phyloP scores from a whole-genome alignment of 1,140 invertebrate species.

The Lycorma delicatula region DNA sequence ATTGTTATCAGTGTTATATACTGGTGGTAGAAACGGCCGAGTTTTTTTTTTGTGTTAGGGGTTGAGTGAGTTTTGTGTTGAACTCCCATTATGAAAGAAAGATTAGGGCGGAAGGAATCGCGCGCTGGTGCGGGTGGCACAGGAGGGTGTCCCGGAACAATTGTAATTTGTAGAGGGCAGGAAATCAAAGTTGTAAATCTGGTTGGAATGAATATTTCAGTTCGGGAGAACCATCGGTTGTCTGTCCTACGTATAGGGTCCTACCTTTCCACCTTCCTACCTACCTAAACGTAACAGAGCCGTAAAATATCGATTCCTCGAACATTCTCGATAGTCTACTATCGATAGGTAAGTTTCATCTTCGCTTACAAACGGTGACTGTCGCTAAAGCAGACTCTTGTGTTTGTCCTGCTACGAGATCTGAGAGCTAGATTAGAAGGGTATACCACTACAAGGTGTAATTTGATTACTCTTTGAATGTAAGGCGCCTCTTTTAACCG shows the following conservation, averaged over 20 bases:
- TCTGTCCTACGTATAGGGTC: background rate
- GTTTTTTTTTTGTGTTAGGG: no score
- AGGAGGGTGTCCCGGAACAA: constrained; percentile 3
- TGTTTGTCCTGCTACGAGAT: background rate
- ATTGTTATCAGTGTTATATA: no score
- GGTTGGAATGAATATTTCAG: constrained; percentile 1
- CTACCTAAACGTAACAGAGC: background rate
- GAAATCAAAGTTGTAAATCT: constrained; percentile 7
- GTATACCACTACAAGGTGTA: background rate
- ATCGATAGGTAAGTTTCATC: background rate
- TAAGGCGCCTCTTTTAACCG: background rate
- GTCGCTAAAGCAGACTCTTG: background rate
- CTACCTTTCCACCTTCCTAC: background rate
- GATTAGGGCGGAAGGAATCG: background rate
- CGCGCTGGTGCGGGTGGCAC: background rate
- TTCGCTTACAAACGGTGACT: background rate
- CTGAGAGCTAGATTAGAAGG: background rate
- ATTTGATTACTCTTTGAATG: background rate
- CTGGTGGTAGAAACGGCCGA: no score
- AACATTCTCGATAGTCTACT: background rate
- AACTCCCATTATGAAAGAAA: constrained; percentile 6
- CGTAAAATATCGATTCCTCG: background rate
- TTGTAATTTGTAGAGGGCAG: constrained; percentile 6
- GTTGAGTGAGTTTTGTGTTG: no score
- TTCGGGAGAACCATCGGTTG: background rate